Conservation (phyloP, 2,888 invertebrate species). For the Idaea biselata region DNA sequence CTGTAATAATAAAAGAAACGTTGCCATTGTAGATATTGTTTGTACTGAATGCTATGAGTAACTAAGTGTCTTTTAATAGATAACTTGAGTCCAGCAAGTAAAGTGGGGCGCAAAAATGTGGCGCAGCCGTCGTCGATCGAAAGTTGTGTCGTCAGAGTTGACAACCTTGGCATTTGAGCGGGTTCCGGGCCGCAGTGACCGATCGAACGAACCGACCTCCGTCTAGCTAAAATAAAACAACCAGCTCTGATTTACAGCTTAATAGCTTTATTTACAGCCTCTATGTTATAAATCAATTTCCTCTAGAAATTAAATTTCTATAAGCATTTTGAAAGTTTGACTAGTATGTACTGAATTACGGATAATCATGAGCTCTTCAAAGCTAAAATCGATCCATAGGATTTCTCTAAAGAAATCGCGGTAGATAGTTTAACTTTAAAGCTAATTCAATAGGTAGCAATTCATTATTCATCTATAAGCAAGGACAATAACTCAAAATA, state of each 20-base stretch:
- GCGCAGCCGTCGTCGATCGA: slow-evolving; percentile 66
- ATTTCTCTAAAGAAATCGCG: too few species aligned
- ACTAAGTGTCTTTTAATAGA: slow-evolving; percentile 11
- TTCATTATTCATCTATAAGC: background rate
- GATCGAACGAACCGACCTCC: slow-evolving; percentile 55
- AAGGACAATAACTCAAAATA: background rate
- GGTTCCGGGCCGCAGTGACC: slow-evolving; percentile 71
- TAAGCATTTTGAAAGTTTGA: too few species aligned
- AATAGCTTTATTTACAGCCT: slow-evolving; percentile 9
- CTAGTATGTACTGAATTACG: too few species aligned
- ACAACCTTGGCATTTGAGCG: slow-evolving; percentile 80
- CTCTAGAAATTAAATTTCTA: too few species aligned
- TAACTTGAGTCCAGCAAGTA: slow-evolving; percentile 24
- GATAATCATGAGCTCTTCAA: too few species aligned
- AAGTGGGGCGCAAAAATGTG: slow-evolving; percentile 76
- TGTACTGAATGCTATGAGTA: background rate
- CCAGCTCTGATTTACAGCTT: slow-evolving; percentile 7
- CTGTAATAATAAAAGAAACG: background rate
- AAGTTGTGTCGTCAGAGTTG: slow-evolving; percentile 79
- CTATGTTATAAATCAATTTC: background rate
- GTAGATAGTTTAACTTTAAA: too few species aligned
- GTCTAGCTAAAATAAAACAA: slow-evolving; percentile 36
- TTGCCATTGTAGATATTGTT: background rate
- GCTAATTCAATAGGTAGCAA: background rate
- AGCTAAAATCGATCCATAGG: too few species aligned